Evolutionary conservation across 2,797 vertebrate species (phyloP).

Genomic region (Microchirus variegatus): DNA sequence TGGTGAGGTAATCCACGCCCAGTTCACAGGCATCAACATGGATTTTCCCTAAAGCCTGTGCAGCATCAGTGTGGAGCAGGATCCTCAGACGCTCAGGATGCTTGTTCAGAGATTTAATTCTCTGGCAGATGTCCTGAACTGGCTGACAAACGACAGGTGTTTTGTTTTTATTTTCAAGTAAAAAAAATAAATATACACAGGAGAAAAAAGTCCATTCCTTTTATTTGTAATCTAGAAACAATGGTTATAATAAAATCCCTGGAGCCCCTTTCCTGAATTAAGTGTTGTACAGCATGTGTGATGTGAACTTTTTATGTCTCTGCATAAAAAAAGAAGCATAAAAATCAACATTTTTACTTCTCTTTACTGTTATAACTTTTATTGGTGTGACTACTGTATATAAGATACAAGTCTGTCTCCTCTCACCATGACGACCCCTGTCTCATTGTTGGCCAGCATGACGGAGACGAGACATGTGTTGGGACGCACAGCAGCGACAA

Average conservation of each 20-base stretch:
- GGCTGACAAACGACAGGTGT: conserved; percentile 77
- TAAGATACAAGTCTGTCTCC: not conserved
- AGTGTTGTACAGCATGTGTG: too few relatives aligned
- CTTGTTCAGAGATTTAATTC: conserved; percentile 78
- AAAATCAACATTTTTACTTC: too few relatives aligned
- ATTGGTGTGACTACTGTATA: not conserved
- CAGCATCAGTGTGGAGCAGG: conserved; percentile 92
- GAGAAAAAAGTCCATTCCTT: too few relatives aligned
- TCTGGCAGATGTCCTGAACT: conserved; percentile 84
- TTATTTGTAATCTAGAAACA: too few relatives aligned
- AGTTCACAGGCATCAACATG: conserved; percentile 87
- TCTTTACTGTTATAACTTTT: conserved; percentile 5
- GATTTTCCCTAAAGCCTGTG: conserved; percentile 92
- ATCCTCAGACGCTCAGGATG: conserved; percentile 67
- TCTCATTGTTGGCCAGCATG: conserved; percentile 98
- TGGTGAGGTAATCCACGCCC: conserved; percentile 92
- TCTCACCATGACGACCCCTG: conserved; percentile 93
- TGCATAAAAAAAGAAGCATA: too few relatives aligned
- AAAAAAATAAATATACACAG: too few relatives aligned
- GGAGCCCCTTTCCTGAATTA: too few relatives aligned
- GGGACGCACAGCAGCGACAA: conserved; percentile 85
- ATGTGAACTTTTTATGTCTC: too few relatives aligned
- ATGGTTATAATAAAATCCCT: too few relatives aligned
- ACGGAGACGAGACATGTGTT: conserved; percentile 92
- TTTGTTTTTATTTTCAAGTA: not conserved